Evolutionary conservation across 2,888 invertebrate species (phyloP), one percentile per base, ranked within the genome.

Genomic region (Caenorhabditis sinica): DNA sequence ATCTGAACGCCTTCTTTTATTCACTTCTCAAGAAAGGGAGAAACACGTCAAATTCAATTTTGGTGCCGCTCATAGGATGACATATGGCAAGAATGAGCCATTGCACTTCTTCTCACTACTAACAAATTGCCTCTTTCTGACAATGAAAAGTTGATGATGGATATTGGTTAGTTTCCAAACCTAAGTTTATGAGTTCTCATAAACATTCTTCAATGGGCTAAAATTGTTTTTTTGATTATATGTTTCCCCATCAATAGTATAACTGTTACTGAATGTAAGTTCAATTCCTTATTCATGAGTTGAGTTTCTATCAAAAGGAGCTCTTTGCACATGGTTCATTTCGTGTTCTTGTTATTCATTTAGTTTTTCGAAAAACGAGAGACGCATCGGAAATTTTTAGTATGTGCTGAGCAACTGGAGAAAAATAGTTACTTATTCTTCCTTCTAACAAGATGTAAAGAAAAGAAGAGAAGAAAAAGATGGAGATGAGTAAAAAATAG

Each of bases 81-180:
- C 72, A 79, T 79, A 79, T 79, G 79, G 71, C 71, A 53, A 79
- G 53, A 36, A 77, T 69, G 77, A 77, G 76, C 68, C 13, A 36
- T 49, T 74, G 53, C 56, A 13, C 66, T 17, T 76, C 49, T 60
- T 68, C 56, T 68, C 49, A 36, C 28, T 25, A 5, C 33, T 13
- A 11, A 25, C 76, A 76, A 76, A 60, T 76, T 76, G 68, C 68
- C 58, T 68, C 68, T 76, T 76, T 60, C 58, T 33, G 49, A 25
- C 25, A 49, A 76, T 60, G 77, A 77, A 69, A 9, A n/a, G n/a
- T n/a, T n/a, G n/a, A n/a, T n/a, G n/a, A n/a, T n/a, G n/a, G n/a
- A n/a, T n/a, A n/a, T n/a, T n/a, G n/a, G n/a, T n/a, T n/a, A n/a
- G n/a, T n/a, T n/a, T n/a, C n/a, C n/a, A n/a, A n/a, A n/a, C 23